Evolutionary conservation across 2,797 vertebrate species (phyloP).

Genomic region (Cheirogaleus major): DNA sequence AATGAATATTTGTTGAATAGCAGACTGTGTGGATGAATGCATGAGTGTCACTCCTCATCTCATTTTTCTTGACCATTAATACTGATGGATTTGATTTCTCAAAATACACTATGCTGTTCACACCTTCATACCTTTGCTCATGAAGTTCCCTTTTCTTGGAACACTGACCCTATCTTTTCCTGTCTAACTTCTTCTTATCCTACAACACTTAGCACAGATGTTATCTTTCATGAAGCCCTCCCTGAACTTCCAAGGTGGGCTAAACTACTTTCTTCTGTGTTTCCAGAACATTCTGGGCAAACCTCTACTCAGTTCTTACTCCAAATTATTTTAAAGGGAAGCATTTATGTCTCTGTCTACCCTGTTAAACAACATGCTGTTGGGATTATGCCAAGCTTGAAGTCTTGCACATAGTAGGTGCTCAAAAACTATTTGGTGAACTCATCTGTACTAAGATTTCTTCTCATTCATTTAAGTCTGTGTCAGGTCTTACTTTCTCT

Average conservation of each 20-base stretch:
- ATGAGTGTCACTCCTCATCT: neutral
- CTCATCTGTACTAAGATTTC: neutral
- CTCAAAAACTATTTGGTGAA: neutral
- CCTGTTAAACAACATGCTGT: neutral
- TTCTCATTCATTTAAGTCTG: neutral
- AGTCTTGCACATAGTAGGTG: neutral
- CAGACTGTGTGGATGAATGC: neutral
- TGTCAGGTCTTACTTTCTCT: neutral
- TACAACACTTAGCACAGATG: neutral
- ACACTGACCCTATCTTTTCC: neutral
- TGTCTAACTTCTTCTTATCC: neutral
- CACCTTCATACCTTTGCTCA: neutral
- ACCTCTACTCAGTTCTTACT: neutral
- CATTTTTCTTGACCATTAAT: neutral
- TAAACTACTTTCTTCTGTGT: neutral
- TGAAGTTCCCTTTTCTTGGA: neutral
- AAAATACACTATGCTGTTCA: neutral
- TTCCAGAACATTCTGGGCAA: neutral
- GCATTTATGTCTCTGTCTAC: neutral
- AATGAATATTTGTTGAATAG: neutral
- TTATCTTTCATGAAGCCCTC: neutral
- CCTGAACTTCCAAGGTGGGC: neutral
- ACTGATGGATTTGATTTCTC: neutral
- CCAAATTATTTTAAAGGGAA: neutral
- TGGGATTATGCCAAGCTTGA: neutral